Percentiles rank a stretch among this genome's conserved stretches.
Evolutionary conservation across 30 jellyfish, hydroid and myxozoan species (phyloP).

Genomic region (Pseudorhiza aurosa): DNA sequence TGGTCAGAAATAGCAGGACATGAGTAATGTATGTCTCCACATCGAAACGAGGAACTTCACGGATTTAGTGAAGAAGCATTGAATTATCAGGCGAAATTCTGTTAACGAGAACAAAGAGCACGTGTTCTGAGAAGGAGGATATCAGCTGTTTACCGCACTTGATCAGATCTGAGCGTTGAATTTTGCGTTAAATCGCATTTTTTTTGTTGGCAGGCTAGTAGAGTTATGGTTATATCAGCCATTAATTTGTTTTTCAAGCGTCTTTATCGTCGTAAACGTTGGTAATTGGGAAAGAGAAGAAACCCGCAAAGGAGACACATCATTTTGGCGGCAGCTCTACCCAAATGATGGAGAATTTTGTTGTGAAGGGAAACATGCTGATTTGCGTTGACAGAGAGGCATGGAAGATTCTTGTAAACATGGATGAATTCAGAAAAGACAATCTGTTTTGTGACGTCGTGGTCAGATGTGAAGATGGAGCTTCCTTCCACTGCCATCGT

Average conservation of each 20-base stretch:
- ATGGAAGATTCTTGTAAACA: background rate
- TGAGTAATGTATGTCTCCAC: background rate
- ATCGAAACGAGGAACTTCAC: no score
- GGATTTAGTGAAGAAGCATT: no score
- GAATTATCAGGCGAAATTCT: background rate
- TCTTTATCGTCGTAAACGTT: background rate
- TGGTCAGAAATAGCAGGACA: background rate
- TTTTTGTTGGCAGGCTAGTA: no score
- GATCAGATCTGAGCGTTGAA: no score
- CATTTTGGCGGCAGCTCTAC: background rate
- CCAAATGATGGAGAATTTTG: constrained; percentile 9
- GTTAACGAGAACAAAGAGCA: background rate
- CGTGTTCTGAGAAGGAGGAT: background rate
- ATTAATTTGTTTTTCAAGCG: no score
- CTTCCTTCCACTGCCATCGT: constrained; percentile 65
- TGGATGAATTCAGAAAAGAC: constrained; percentile 63
- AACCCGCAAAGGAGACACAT: background rate
- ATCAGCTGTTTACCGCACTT: constrained; percentile 8
- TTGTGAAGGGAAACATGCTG: background rate
- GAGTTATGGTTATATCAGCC: no score
- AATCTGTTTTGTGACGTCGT: constrained; percentile 65
- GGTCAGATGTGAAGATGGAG: constrained; percentile 75
- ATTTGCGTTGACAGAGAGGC: background rate
- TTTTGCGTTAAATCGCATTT: no score
- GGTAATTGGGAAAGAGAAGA: background rate